Base-by-base conservation (phyloP, 2,113 vertebrate species). In the Rana temporaria region DNA sequence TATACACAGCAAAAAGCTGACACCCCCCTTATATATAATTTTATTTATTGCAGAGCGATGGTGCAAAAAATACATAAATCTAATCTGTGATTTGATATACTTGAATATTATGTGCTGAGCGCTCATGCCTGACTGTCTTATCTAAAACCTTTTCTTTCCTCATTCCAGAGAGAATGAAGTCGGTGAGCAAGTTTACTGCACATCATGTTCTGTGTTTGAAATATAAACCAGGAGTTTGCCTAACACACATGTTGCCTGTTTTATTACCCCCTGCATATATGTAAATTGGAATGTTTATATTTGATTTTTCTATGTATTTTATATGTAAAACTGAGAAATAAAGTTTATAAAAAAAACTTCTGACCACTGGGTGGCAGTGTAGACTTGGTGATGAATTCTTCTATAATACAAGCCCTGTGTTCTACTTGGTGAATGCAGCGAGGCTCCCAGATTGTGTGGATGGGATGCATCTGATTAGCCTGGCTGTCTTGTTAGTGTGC, bases 151-250 rank as follows among this genome's bases (percentile, higher is more conserved):
- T 38, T 19, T n/a, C 26, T 76, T 75, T 67, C 42, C 38, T 38
- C 6, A 42, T 71, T 78, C n/a, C 79, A 94, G 94, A 78, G 89
- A 85, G 7, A 78, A 84, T 17, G 91, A 92, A 22, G 7, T 89
- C 14, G 90, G 85, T 3, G 94, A 94, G 74, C 89, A 86, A 83
- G 86, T 85, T 26, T 87, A 93, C 65, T 95, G 94, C 76, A 85
- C 20, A 79, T 78, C 86, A 85, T 95, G 94, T 3, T 89, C 90
- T 17, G 66, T 88, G 86, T 92, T 92, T 65, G 91, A 92, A 80
- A 85, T 88, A 82, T 94, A 88, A 90, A 86, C 52, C 16, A 55
- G 48, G 16, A 22, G 11, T 1, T 11, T 18, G 42, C 48, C 64
- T 17, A 19, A 7, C 32, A 4, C 32, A 4, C 48, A 66, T 56